Conservation (phyloP, 1,140 invertebrate species). For the Brachionus manjavacas region DNA sequence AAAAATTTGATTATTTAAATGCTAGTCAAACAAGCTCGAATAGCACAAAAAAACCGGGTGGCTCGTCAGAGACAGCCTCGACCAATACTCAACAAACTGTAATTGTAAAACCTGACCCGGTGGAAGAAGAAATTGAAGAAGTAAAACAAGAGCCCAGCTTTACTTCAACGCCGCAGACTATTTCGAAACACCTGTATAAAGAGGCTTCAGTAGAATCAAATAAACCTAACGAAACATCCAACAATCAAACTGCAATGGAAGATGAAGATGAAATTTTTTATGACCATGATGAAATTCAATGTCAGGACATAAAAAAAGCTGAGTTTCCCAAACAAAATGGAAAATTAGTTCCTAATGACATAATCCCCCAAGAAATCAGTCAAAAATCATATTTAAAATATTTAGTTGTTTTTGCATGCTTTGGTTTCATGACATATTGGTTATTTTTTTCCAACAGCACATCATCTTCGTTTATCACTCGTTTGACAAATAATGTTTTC, state of each 20-base stretch:
- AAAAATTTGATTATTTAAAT: not conserved
- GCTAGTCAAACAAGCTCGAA: not conserved
- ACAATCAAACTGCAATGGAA: not conserved
- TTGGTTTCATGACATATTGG: slow-evolving; percentile 29
- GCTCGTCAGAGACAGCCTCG: not conserved
- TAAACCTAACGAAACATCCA: not conserved
- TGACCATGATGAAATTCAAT: slow-evolving; percentile 18
- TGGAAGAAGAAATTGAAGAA: not conserved
- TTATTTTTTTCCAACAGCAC: not conserved
- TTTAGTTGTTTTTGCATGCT: not conserved
- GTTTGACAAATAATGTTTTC: not conserved
- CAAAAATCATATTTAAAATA: not conserved
- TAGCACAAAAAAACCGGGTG: not conserved
- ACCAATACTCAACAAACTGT: slow-evolving; percentile 9
- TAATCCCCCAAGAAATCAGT: not conserved
- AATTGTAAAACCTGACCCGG: not conserved
- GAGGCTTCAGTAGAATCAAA: not conserved
- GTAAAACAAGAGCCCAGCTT: not conserved
- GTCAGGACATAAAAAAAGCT: not conserved
- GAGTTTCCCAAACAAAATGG: not conserved
- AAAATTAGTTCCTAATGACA: not conserved
- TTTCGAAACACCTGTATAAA: not conserved
- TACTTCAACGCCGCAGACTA: not conserved
- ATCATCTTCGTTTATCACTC: not conserved
- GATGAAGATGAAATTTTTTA: not conserved